phyloP scores from a whole-genome alignment of 2,113 vertebrate species.

The Salvator merianae region DNA sequence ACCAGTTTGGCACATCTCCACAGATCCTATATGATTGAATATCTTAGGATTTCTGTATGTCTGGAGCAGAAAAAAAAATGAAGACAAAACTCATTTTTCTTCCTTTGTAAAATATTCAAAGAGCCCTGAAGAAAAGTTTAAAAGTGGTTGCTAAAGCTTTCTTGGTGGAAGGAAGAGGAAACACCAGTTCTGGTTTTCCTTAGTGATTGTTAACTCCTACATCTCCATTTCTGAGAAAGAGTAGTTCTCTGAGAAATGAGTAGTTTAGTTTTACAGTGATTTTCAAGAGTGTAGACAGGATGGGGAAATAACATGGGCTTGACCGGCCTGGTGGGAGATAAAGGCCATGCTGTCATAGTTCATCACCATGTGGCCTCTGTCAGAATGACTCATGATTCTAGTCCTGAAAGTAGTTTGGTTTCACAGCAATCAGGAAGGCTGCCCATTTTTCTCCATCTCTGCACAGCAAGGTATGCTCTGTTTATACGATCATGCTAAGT shows the following conservation, averaged over 20 bases:
- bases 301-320: neutral
- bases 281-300: too few species aligned
- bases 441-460: neutral
- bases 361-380: neutral
- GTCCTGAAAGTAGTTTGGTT: neutral
- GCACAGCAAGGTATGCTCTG: neutral
- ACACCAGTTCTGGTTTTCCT: neutral
- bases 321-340: neutral
- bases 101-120: too few species aligned
- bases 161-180: neutral
- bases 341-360: neutral
- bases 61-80: too few species aligned
- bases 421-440: neutral
- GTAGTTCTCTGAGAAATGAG: too few species aligned
- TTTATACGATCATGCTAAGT: conserved; percentile 5
- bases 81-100: too few species aligned
- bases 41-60: too few species aligned
- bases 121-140: too few species aligned
- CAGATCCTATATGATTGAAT: too few species aligned
- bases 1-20: too few species aligned
- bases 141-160: neutral
- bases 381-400: neutral
- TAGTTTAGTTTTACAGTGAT: too few species aligned
- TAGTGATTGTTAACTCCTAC: neutral
- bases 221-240: neutral